phyloP scores from a whole-genome alignment of 2,113 vertebrate genomes.

The Malurus cyaneus region DNA sequence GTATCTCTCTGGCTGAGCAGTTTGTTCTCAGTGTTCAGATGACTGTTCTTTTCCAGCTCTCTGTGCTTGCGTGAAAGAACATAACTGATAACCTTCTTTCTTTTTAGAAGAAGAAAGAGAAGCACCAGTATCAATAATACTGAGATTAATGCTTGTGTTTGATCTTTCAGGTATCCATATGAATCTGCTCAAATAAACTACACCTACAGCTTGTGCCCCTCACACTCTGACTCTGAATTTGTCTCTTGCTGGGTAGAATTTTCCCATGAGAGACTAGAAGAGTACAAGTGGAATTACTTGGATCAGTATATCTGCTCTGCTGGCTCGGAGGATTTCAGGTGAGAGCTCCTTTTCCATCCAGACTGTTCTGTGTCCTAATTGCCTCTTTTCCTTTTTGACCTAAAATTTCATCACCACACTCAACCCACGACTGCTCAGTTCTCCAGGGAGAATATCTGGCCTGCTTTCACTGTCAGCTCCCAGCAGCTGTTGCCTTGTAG shows the following conservation, averaged over 20 bases:
- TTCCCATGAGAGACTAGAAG: conserved; percentile 92
- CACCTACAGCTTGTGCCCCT: conserved; percentile 94
- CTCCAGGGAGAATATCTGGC: neutral
- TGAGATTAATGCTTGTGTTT: neutral
- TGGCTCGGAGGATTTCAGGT: conserved; percentile 98
- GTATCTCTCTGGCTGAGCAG: conserved; percentile 31
- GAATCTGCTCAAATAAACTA: conserved; percentile 96
- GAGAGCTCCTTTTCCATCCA: neutral
- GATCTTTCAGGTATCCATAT: conserved; percentile 85
- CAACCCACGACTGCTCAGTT: neutral
- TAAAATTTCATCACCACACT: neutral
- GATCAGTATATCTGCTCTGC: conserved; percentile 98
- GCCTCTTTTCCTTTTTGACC: conserved; percentile 30
- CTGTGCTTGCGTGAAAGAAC: neutral
- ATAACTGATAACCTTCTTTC: neutral
- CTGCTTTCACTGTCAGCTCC: neutral
- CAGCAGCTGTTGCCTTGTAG: neutral
- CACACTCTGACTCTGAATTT: conserved; percentile 88
- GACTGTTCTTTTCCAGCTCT: neutral
- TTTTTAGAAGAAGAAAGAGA: neutral
- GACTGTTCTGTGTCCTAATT: conserved; percentile 26
- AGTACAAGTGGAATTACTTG: conserved; percentile 99
- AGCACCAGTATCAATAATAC: neutral
- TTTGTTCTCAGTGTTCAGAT: neutral
- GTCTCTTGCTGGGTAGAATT: conserved; percentile 98